Evolutionary conservation across 2,888 invertebrate species (phyloP).

Genomic region (Geotrupes spiniger): DNA sequence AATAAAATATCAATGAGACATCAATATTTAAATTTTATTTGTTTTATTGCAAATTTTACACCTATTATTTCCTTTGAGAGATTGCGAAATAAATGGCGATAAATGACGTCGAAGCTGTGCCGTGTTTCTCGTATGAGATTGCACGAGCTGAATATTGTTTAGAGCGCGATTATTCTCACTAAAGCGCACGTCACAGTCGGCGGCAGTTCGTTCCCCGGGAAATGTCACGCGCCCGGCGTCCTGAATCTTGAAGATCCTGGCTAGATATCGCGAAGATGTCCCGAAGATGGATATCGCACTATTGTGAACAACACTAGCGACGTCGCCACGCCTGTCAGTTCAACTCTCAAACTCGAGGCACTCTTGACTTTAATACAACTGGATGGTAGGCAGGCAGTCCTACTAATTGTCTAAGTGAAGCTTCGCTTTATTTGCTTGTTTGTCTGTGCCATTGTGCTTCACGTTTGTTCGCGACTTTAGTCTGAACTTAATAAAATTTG

Average conservation of each 20-base stretch:
- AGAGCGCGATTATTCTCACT: constrained; percentile 2
- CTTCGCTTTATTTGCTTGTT: constrained; percentile 5
- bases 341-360: neutral
- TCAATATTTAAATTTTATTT: no score
- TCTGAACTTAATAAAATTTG: constrained; percentile 1
- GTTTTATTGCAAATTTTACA: no score
- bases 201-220: neutral
- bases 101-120: no score
- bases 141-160: neutral
- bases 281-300: constrained; percentile 5
- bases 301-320: constrained; percentile 4
- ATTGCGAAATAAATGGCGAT: no score
- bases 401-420: constrained; percentile 6
- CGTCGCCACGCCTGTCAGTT: constrained; percentile 2
- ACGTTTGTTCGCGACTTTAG: neutral
- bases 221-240: constrained; percentile 5
- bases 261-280: constrained; percentile 4
- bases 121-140: no score
- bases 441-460: constrained; percentile 1
- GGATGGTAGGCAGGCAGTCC: constrained; percentile 1
- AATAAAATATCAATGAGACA: no score
- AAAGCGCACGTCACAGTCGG: neutral
- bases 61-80: no score
- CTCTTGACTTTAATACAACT: constrained; percentile 6
- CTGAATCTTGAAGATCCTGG: constrained; percentile 1